Base-by-base conservation (phyloP, 1,140 invertebrate genomes). In the Anagrus nilaparvatae region DNA sequence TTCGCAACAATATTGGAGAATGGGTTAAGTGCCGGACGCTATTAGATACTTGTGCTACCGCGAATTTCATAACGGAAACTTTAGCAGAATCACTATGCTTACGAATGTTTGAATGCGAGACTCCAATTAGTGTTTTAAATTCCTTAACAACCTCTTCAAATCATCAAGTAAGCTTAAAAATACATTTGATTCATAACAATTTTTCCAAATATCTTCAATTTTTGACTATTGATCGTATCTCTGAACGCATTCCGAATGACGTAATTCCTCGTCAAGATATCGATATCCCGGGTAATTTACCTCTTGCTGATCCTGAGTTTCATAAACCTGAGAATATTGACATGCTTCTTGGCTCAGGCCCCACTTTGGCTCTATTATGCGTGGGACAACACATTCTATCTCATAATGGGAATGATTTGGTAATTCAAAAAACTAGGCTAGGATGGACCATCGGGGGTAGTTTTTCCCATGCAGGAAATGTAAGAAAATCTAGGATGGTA, bases 61-160 rank as follows among this genome's bases (percentile, higher is more conserved):
- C 44, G 0, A 49, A 53, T 36, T 48, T 50, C 34, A 38, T 53
- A 6, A 39, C 33, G 5, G 36, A 46, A 28, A 13, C 23, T 16
- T 19, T 44, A 0, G 39, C 35, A 10, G 10, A 42, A 1, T 33
- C 20, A 36, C 43, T 53, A 30, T 21, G 37, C 1, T 38, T 52
- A 16, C n/a, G 8, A 2, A 40, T 30, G 31, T 23, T 7, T 33
- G 1, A 13, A 23, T 20, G 43, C 8, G 14, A 37, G 17, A 32
- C 45, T 19, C 36, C 43, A 20, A 25, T 51, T 10, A 32, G 16
- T 5, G 44, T 37, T n/a, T 42, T 49, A 5, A 29, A 41, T 8
- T 19, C 28, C 2, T 13, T 33, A n/a, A 14, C 34, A 12, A 25
- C 38, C 9, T 3, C 29, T 2, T 19, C 39, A 2, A 40, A 19